These are phyloP conservation scores for Miichthys miiuy DNA, from an alignment of 2,797 vertebrate species.

Conservation along the genomic window DNA sequence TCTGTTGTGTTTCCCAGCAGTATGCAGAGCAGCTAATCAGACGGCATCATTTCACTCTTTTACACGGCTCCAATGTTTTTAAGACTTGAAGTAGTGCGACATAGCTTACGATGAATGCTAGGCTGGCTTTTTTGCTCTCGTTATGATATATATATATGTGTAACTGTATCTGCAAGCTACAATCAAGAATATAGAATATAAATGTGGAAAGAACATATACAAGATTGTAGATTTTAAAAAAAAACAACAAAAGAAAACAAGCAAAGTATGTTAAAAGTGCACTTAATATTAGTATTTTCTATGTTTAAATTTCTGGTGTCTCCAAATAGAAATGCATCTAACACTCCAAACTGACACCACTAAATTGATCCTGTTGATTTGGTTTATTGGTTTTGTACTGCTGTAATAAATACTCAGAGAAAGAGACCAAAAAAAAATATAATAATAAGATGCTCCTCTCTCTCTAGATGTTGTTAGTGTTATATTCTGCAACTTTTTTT, in stretches of 20 bases:
- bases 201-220: constrained; percentile 43
- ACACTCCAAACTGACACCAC: constrained; percentile 16
- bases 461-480: constrained; percentile 34
- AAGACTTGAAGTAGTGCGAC: constrained; percentile 55
- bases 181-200: constrained; percentile 58
- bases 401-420: constrained; percentile 45
- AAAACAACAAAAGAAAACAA: constrained; percentile 8
- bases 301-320: constrained; percentile 35
- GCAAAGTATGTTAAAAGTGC: constrained; percentile 39
- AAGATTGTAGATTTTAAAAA: constrained; percentile 33
- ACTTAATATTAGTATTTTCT: constrained; percentile 44
- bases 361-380: constrained; percentile 24
- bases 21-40: constrained; percentile 4
- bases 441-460: neutral
- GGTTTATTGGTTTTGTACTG: constrained; percentile 45
- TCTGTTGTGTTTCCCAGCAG: neutral
- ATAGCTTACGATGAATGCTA: constrained; percentile 44
- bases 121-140: constrained; percentile 53
- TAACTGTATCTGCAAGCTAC: constrained; percentile 54
- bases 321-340: constrained; percentile 26
- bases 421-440: constrained; percentile 16
- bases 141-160: constrained; percentile 53
- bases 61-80: constrained; percentile 30
- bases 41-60: constrained; percentile 16
- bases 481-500: constrained; percentile 50